Conservation (phyloP, 2,113 vertebrate species). For the Pluvianellus socialis region DNA sequence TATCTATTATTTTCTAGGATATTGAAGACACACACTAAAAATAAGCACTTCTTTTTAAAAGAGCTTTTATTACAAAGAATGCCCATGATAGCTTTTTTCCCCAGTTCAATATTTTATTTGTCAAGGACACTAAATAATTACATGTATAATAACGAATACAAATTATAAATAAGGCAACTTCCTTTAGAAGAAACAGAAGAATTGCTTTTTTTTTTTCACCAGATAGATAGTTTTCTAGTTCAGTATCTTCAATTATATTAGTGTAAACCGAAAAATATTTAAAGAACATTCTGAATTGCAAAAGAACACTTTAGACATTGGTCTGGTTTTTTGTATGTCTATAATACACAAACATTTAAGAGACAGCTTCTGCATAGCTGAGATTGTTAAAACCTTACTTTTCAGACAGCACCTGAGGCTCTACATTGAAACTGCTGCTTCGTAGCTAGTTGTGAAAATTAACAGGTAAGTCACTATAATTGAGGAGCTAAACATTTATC, state of each 20-base stretch:
- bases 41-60: neutral
- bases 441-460: neutral
- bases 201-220: neutral
- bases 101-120: neutral
- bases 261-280: neutral
- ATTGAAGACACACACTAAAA: neutral
- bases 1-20: neutral
- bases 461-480: neutral
- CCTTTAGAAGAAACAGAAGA: neutral
- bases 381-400: neutral
- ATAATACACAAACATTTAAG: neutral
- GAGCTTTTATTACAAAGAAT: neutral
- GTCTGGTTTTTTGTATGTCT: neutral
- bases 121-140: neutral
- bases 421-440: neutral
- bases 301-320: neutral
- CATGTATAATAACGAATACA: neutral
- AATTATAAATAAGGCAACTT: neutral
- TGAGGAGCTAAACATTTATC: neutral
- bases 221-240: neutral
- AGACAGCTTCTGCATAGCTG: neutral
- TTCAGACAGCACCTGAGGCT: neutral
- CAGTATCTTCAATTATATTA: neutral
- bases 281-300: neutral
- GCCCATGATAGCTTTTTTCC: neutral